Percentiles rank a stretch among this genome's conserved stretches.
These are phyloP conservation scores for Cynopterus brachyotis DNA, from an alignment of 2,113 vertebrate species.

Conservation along the genomic window DNA sequence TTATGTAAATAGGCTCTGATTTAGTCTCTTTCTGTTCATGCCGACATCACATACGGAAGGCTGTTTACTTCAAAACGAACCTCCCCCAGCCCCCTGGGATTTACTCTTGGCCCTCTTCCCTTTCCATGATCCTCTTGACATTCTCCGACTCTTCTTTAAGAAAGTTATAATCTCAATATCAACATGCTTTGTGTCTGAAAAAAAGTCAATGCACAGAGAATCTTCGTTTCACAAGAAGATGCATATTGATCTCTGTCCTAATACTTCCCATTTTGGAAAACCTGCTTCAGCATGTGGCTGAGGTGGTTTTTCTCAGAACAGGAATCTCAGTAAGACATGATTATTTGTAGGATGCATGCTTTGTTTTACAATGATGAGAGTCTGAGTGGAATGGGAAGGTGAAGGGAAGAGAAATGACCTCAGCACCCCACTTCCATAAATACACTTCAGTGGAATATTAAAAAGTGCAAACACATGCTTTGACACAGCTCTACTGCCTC, in stretches of 20 bases:
- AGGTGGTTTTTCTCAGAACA: neutral
- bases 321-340: neutral
- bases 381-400: neutral
- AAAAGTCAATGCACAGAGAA: neutral
- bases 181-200: neutral
- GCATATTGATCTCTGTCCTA: neutral
- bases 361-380: neutral
- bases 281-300: neutral
- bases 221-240: neutral
- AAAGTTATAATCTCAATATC: neutral
- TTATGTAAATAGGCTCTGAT: neutral
- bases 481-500: accelerated
- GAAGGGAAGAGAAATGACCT: neutral
- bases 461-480: neutral
- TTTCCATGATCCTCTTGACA: neutral
- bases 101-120: neutral
- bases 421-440: neutral
- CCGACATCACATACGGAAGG: neutral
- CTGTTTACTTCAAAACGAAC: neutral
- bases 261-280: neutral
- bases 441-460: neutral
- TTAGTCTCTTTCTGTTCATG: neutral
- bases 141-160: neutral
- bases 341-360: neutral
- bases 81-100: neutral